Evolutionary conservation across 2,113 vertebrate species (phyloP), one percentile per base, ranked within the genome.

Genomic region (Pycnonotus jocosus): DNA sequence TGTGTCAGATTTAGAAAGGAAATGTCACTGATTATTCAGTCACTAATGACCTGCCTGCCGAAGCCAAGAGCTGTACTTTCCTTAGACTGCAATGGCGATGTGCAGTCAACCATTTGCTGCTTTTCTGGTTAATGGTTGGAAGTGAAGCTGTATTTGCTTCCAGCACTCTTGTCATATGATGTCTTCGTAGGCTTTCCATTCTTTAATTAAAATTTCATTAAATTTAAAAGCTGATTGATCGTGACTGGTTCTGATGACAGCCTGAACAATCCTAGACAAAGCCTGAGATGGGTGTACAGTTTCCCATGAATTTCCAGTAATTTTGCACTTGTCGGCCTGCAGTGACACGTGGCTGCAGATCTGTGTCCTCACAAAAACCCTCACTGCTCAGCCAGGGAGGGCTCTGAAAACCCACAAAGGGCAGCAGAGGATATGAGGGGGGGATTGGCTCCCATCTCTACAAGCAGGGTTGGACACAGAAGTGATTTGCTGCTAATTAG

Each of bases 1-100:
- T 93, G 91, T 88, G 94, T 89, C 90, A 93, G 88, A 90, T 89
- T 91, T 85, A 81, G 88, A 93, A 96, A 86, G 89, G 93, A 97
- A 97, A 97, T 95, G 94, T 97, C 96, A 97, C 95, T 96, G 97
- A 97, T 96, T 97, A 96, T 92, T 94, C 92, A 94, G 95, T 91
- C 95, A 88, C 96, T 96, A 96, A 96, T 95, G 94, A 97, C 95
- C 93, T 92, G 95, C 86, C 89, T 12, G 8, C 47, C 0, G 2
- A 93, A 95, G 94, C 94, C 94, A 80, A 91, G 73, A 93, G 81
- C 86, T 65, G 80, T 74, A 72, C 91, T 96, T 95, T 97, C 93
- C 93, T 97, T 91, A 95, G 77, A 45, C 87, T 45, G 81, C 69
- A 90, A 72, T 74, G 89, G 94, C 13, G 25, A 95, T 95, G 96